Conservation (phyloP, 2,797 vertebrate genomes). For the Botia almorhae region DNA sequence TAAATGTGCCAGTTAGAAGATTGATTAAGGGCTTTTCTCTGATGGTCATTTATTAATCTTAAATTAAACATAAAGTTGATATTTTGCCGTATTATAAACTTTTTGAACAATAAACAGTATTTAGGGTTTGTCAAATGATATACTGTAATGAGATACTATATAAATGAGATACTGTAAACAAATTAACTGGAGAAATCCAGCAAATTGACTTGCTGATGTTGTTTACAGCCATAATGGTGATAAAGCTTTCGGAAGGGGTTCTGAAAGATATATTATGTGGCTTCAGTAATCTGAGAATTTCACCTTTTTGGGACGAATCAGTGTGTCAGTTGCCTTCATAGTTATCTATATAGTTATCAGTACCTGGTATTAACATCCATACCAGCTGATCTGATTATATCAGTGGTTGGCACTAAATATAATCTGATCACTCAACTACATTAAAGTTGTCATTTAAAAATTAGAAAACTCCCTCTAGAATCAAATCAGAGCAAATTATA, state of each 20-base stretch:
- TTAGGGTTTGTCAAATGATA: not conserved
- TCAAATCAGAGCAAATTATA: no score
- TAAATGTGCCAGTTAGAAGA: not conserved
- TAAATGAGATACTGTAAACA: no score
- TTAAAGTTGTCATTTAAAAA: no score
- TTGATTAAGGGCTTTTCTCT: not conserved
- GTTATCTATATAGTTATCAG: no score
- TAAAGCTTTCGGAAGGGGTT: not conserved
- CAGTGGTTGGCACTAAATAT: no score
- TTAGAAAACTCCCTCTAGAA: no score
- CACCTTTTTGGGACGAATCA: not conserved
- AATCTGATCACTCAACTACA: no score
- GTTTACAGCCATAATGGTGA: not conserved
- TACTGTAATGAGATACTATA: no score
- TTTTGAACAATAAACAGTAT: not conserved
- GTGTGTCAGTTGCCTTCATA: not conserved
- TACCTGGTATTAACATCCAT: no score
- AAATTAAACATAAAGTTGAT: not conserved
- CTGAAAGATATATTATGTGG: not conserved
- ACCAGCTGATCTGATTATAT: no score
- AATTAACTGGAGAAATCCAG: not conserved
- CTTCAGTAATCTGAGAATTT: not conserved
- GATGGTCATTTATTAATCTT: not conserved
- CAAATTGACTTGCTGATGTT: not conserved
- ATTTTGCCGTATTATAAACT: not conserved